Evolutionary conservation across 2,797 vertebrate species (phyloP).

Genomic region (Pangasius larnaudii): DNA sequence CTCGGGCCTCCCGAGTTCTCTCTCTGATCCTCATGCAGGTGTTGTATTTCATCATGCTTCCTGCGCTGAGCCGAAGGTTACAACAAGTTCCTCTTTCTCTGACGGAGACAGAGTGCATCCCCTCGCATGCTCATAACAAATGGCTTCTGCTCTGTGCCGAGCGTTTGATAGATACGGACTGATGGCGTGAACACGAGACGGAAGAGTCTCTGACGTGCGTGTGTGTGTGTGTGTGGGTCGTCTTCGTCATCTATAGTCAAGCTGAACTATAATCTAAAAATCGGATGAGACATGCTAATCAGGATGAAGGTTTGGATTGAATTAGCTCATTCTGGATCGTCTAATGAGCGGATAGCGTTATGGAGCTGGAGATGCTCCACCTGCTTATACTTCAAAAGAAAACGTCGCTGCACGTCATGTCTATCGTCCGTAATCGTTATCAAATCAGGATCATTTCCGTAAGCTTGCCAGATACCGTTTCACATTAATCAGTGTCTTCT

Average conservation of each 20-base stretch:
- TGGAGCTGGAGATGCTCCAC: not conserved
- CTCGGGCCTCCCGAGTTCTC: not conserved
- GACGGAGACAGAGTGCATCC: not conserved
- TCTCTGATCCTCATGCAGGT: constrained; percentile 29
- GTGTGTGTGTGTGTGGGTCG: not conserved
- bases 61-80: constrained; percentile 10
- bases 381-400: not conserved
- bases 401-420: not conserved
- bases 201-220: not conserved
- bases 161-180: not conserved
- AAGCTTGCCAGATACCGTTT: not conserved
- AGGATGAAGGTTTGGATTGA: not conserved
- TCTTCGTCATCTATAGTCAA: not conserved
- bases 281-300: not conserved
- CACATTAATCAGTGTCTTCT: constrained; percentile 16
- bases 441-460: not conserved
- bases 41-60: constrained; percentile 33
- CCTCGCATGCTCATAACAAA: not conserved
- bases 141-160: not conserved
- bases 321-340: not conserved
- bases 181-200: not conserved
- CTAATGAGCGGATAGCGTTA: not conserved
- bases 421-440: not conserved
- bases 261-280: not conserved
- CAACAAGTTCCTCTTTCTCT: constrained; percentile 1